Conservation (phyloP, 2,888 invertebrate species). For the Lydus trimaculatus region DNA sequence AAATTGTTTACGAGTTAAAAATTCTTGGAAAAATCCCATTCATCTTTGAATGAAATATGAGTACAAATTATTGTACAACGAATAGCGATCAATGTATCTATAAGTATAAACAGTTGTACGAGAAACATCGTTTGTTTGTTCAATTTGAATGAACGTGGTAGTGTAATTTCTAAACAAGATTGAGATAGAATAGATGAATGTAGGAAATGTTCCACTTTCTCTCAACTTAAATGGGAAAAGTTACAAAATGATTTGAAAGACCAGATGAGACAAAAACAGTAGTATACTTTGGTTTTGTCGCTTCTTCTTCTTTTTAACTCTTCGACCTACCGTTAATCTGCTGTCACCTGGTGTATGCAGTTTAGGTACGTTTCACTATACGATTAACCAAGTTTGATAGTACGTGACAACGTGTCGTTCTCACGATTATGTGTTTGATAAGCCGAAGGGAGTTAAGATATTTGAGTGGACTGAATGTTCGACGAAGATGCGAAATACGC, state of each 20-base stretch:
- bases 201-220: constrained; percentile 32
- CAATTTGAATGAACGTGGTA: constrained; percentile 24
- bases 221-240: constrained; percentile 54
- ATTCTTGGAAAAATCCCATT: not conserved
- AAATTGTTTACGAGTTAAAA: not conserved
- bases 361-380: constrained; percentile 18
- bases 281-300: constrained; percentile 22
- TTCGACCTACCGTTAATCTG: constrained; percentile 20
- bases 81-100: not conserved
- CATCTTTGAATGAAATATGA: constrained; percentile 1
- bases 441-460: constrained; percentile 15
- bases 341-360: constrained; percentile 29
- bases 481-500: constrained; percentile 27
- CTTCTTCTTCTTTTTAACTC: constrained; percentile 4
- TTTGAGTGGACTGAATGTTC: constrained; percentile 8
- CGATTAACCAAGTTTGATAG: constrained; percentile 34
- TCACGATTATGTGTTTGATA: constrained; percentile 31
- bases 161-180: constrained; percentile 35
- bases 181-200: constrained; percentile 34
- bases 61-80: not conserved
- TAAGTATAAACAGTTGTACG: not conserved
- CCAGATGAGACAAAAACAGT: constrained; percentile 26
- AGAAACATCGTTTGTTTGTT: not conserved
- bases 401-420: constrained; percentile 31
- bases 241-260: constrained; percentile 45